Base-by-base conservation (phyloP, 2,797 vertebrate genomes). In the Otolemur crassicaudatus region DNA sequence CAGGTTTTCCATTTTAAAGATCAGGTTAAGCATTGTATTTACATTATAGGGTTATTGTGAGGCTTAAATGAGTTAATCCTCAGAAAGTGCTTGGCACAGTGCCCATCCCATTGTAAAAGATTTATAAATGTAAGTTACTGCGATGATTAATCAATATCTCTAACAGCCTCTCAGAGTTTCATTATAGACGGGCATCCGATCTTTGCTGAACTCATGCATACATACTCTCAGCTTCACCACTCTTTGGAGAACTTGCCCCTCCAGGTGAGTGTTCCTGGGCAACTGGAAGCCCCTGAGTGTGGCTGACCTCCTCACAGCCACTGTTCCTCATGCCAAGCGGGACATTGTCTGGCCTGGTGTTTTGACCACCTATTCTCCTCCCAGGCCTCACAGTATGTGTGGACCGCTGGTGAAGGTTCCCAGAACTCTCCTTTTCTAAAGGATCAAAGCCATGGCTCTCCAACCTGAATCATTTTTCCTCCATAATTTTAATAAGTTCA, bases 1-100 rank as follows among this genome's bases (percentile, higher is more conserved):
- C 14, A 34, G 11, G 49, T 82, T 92, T 94, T 79, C 91, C 90
- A 40, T 87, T 92, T 80, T 79, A 96, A 92, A 94, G 92, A 67
- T 72, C 67, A 49, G 65, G 34, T 79, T 76, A 58, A 92, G 96
- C 69, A 81, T 6, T 3, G 70, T 80, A 37, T 88, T 94, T 95
- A 69, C 23, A 61, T 91, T 69, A 61, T 3, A 43, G 75, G 79
- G 70, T 82, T 90, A 69, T 87, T 7, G n/a, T 65, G 90, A 90
- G 80, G 53, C 34, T 88, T 80, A 63, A 91, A 82, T 83, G 82
- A 94, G 82, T 88, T 90, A 76, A 92, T 96, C 65, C 63, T 31
- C 9, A 9, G 40, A 43, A 93, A 76, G 75, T n/a, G 27, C 75
- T 56, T 91, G 96, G 95, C 95, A 80, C 2, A 12, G 76, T 5